Conservation (phyloP, 2,113 vertebrate genomes). For the Edolisoma coerulescens region DNA sequence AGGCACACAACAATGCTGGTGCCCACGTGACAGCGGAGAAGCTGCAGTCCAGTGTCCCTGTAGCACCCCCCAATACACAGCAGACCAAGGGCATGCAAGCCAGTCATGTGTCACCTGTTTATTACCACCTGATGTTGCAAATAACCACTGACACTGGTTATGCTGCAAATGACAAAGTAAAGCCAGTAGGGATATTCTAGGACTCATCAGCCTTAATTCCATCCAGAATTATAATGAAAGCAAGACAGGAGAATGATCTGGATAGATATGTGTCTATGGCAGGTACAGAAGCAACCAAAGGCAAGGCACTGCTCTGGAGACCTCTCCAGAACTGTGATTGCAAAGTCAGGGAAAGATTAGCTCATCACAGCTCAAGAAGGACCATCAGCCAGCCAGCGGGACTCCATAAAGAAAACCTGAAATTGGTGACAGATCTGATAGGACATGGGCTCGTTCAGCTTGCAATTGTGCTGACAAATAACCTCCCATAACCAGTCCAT, state of each 20-base stretch:
- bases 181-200: neutral
- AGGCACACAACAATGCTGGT: neutral
- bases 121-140: neutral
- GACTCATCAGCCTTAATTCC: neutral
- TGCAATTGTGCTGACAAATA: constrained; percentile 11
- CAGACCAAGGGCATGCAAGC: neutral
- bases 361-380: constrained; percentile 2
- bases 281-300: neutral
- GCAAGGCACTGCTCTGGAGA: neutral
- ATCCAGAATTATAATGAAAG: neutral
- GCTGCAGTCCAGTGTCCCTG: neutral
- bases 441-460: neutral
- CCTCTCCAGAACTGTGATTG: neutral
- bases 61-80: neutral
- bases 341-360: neutral
- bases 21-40: neutral
- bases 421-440: constrained; percentile 19
- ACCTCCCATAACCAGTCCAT: neutral
- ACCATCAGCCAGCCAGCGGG: constrained; percentile 43
- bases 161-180: neutral
- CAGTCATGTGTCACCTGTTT: neutral
- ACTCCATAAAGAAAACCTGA: constrained; percentile 24
- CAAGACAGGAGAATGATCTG: neutral
- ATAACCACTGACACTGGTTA: neutral
- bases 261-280: neutral